Evolutionary conservation across 2,797 vertebrate genomes (phyloP), one percentile per base, ranked within the genome.

Genomic region (Danio albolineatus): DNA sequence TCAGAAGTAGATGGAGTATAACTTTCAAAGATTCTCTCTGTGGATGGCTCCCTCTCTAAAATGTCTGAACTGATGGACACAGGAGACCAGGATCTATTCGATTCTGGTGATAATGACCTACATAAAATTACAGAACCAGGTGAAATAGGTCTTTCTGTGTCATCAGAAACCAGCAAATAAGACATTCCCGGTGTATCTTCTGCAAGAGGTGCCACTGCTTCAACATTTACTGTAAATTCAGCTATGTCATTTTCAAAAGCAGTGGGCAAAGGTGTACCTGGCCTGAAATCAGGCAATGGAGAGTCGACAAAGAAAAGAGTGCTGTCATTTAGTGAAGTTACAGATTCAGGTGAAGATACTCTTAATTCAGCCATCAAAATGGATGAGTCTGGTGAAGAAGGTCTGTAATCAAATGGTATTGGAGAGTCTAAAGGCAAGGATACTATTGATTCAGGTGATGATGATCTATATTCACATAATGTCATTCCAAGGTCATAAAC

Each of bases 121-220:
- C 83, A 85, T 85, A 90, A 66, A 41, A 21, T 83, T 61, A 28
- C 61, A 64, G 82, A 84, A 36, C 43, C 39, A 54, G 82, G 81
- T 38, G 91, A 93, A 67, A 90, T 2, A 7, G 91, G 89, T 64
- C 87, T 88, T 78, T 88, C 88, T 79, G 83, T 89, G 71, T 93
- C 92, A 76, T 91, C 83, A 7, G 5, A 41, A 84, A 92, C 84
- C 89, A 90, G 91, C 46, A 76, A 70, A 80, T 69, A 76, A 74
- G 90, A 89, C 1, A 88, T 90, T 73, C 90, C 84, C 21, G 88
- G 86, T 70, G 76, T 53, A 73, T 87, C 83, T 76, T 80, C 41
- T 76, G 36, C 67, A 41, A 44, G 70, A 75, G 69, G 38, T 0
- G 14, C 38, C 7, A 19, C 14, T 62, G 60, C 67, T 64, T 56